phyloP scores from a whole-genome alignment of 2,113 vertebrate genomes.

The Chionomys nivalis region DNA sequence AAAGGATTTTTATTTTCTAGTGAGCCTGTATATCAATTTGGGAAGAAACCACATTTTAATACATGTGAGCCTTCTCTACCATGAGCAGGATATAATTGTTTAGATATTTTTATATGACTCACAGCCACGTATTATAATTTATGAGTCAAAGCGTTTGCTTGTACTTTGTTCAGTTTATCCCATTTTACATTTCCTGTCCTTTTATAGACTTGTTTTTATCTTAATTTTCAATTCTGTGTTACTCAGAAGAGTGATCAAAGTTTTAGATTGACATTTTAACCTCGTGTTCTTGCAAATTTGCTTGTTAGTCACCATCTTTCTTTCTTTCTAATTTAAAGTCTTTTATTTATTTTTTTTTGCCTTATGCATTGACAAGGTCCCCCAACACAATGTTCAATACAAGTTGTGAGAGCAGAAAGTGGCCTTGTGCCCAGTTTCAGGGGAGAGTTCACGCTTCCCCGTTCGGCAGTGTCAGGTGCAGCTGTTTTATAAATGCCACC shows the following conservation, averaged over 20 bases:
- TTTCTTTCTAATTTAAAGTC: not conserved
- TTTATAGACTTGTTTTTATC: not conserved
- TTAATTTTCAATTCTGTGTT: not conserved
- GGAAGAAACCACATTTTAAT: not conserved
- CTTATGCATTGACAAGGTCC: not conserved
- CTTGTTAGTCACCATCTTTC: not conserved
- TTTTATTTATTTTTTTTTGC: conserved; percentile 34
- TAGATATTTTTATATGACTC: conserved; percentile 21
- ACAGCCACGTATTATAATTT: not conserved
- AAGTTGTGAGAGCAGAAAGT: not conserved
- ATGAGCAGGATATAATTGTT: not conserved
- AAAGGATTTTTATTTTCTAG: not conserved
- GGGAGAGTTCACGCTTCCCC: not conserved
- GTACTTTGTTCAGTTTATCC: not conserved
- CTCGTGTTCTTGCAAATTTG: not conserved
- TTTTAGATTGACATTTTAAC: conserved; percentile 3
- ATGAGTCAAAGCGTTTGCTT: conserved; percentile 1
- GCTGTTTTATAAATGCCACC: not conserved
- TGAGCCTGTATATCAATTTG: not conserved
- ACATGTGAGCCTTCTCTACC: not conserved
- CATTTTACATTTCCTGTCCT: not conserved
- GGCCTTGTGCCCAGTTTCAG: not conserved
- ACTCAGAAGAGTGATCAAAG: not conserved
- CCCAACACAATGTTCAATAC: not conserved
- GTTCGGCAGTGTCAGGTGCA: not conserved